These are phyloP conservation scores for Aspiorhynchus laticeps DNA, from an alignment of 2,113 vertebrate genomes.

Conservation along the genomic window DNA sequence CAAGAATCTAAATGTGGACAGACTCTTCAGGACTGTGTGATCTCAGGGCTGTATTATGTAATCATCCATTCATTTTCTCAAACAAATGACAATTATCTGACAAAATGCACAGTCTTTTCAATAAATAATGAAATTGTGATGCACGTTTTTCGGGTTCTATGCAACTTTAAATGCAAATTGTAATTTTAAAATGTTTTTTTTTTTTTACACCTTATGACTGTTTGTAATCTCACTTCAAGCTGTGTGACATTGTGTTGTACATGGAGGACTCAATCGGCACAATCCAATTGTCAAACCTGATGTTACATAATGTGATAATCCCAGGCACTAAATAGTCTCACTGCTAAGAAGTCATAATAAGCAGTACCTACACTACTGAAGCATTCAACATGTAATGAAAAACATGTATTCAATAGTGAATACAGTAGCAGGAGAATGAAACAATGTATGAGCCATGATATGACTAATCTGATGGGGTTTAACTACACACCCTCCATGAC, in stretches of 20 bases:
- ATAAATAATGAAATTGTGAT: background rate
- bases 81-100: background rate
- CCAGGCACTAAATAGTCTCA: background rate
- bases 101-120: background rate
- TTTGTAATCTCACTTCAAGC: background rate
- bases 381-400: background rate
- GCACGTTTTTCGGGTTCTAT: background rate
- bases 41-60: background rate
- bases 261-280: background rate
- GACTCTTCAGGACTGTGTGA: background rate
- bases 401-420: background rate
- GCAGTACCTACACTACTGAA: background rate
- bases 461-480: background rate
- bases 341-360: constrained; percentile 17
- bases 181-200: background rate
- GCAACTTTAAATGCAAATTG: background rate
- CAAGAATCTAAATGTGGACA: background rate
- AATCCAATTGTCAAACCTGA: constrained; percentile 32
- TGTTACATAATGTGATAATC: constrained; percentile 20
- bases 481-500: background rate
- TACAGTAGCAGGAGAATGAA: background rate
- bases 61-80: background rate
- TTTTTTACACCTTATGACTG: constrained; percentile 1
- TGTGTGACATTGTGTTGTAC: constrained; percentile 15
- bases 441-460: background rate